Conservation (phyloP, 2,888 invertebrate species). For the Volucella bombylans region DNA sequence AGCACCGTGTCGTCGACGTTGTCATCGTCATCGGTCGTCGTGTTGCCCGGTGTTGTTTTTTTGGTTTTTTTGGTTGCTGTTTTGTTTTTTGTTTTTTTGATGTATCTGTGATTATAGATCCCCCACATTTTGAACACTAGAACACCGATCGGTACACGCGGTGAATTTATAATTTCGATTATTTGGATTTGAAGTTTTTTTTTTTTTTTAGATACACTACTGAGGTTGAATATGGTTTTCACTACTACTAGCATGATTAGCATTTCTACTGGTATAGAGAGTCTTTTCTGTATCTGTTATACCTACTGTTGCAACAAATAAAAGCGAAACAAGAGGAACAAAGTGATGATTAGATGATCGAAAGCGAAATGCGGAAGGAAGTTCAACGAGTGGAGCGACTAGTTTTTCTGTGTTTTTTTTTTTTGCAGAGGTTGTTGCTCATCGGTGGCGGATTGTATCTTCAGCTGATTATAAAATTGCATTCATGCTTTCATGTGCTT, state of each 20-base stretch:
- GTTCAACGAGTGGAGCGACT: slow-evolving; percentile 65
- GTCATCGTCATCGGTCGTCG: background rate
- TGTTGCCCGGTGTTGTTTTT: slow-evolving; percentile 48
- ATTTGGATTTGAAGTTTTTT: slow-evolving; percentile 5
- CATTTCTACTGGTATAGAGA: background rate
- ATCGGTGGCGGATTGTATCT: slow-evolving; percentile 61
- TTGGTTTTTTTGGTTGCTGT: background rate
- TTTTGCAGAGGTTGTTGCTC: slow-evolving; percentile 52
- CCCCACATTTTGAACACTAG: too few species aligned
- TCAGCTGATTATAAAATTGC: slow-evolving; percentile 68
- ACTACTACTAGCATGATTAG: slow-evolving; percentile 13
- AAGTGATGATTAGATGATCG: slow-evolving; percentile 69
- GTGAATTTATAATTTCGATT: background rate
- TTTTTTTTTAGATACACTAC: slow-evolving; percentile 20
- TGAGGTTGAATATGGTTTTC: slow-evolving; percentile 29
- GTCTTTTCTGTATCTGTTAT: slow-evolving; percentile 2
- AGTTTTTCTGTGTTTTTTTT: slow-evolving; percentile 36
- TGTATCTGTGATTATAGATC: too few species aligned
- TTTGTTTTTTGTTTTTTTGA: background rate
- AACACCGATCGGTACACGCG: too few species aligned
- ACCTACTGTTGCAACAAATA: slow-evolving; percentile 26
- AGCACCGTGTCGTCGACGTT: too few species aligned
- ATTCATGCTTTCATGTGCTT: slow-evolving; percentile 53
- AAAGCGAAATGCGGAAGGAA: slow-evolving; percentile 74
- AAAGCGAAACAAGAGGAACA: slow-evolving; percentile 44